A percentile compares a stretch with the other conserved stretches of the same genome.
These are phyloP conservation scores for Zaprionus lineosus DNA, from an alignment of 2,888 invertebrate genomes.

Conservation along the genomic window DNA sequence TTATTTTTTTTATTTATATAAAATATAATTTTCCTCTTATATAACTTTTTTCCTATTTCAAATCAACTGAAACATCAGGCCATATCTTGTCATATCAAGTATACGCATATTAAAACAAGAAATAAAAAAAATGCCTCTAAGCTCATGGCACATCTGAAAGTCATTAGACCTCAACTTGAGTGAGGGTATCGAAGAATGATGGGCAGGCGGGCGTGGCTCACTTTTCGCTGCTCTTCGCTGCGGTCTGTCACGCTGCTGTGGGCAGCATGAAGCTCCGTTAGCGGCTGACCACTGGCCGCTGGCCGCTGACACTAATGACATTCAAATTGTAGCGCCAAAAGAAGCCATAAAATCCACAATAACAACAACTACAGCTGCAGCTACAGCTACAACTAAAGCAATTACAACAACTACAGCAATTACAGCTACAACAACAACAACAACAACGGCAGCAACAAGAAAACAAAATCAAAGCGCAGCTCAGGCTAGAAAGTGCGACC, in stretches of 20 bases:
- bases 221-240: slow-evolving; percentile 4
- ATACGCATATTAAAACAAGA: too few species aligned
- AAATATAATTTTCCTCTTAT: too few species aligned
- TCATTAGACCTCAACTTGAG: not conserved
- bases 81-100: too few species aligned
- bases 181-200: slow-evolving; percentile 27
- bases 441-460: too few species aligned
- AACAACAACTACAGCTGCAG: slow-evolving; percentile 20
- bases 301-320: slow-evolving; percentile 76
- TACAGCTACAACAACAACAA: too few species aligned
- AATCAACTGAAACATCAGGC: too few species aligned
- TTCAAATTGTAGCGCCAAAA: slow-evolving; percentile 73
- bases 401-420: too few species aligned
- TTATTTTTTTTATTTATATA: too few species aligned
- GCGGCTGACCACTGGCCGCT: slow-evolving; percentile 52
- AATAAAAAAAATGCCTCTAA: not conserved
- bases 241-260: slow-evolving; percentile 22
- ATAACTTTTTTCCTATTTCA: too few species aligned
- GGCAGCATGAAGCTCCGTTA: slow-evolving; percentile 57
- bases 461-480: slow-evolving; percentile 49
- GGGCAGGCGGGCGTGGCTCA: slow-evolving; percentile 22
- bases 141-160: not conserved
- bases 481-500: slow-evolving; percentile 37
- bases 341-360: slow-evolving; percentile 62
- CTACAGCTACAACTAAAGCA: too few species aligned